Evolutionary conservation across 2,113 vertebrate genomes (phyloP).

Genomic region (Cheirogaleus medius): DNA sequence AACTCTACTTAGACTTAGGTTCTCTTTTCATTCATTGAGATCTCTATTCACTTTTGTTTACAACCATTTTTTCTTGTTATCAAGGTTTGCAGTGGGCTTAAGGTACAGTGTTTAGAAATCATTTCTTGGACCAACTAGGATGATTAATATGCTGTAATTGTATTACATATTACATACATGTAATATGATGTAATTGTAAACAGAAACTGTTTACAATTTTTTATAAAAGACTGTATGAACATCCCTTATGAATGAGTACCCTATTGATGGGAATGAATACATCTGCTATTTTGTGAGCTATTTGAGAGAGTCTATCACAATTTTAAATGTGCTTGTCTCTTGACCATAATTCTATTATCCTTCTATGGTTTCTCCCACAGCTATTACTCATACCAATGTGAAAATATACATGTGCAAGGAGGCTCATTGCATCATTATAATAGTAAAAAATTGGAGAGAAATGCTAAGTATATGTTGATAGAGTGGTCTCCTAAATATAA

Average conservation of each 20-base stretch:
- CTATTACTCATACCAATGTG: background rate
- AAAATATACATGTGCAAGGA: background rate
- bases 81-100: background rate
- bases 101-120: background rate
- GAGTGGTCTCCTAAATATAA: background rate
- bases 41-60: background rate
- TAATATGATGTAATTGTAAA: no score
- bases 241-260: background rate
- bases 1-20: background rate
- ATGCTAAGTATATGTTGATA: background rate
- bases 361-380: background rate
- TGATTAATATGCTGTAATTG: background rate
- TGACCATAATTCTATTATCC: background rate
- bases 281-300: background rate
- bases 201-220: conserved; percentile 25
- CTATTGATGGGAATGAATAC: background rate
- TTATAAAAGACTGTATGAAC: background rate
- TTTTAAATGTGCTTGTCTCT: background rate
- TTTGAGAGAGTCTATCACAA: background rate
- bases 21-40: conserved; percentile 14
- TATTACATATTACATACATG: no score
- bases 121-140: background rate
- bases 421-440: background rate
- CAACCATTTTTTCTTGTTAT: background rate
- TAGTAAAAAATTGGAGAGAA: background rate